Evolutionary conservation across 2,113 vertebrate genomes (phyloP), one percentile per base, ranked within the genome.

Genomic region (Semicossyphus pulcher): DNA sequence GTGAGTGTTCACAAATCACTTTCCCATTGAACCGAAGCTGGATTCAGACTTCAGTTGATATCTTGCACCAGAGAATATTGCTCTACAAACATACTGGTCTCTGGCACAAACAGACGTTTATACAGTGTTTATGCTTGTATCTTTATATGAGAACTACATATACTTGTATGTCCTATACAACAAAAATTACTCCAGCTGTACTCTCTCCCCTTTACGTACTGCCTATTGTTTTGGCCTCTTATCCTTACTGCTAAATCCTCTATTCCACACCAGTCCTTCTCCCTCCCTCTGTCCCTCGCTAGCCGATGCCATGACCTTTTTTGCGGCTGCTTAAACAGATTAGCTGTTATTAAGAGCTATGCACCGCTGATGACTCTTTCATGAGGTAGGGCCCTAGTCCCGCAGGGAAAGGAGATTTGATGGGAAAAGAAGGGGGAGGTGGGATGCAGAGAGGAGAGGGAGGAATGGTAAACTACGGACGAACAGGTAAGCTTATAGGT

Each of bases 291-390:
- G 61, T 82, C 77, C 77, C 65, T 81, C 42, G 36, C 88, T 81
- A 70, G 82, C 81, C 48, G 60, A 77, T 80, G 88, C 75, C 80
- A 52, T 91, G 92, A 93, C 93, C 92, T 93, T 93, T 92, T 92
- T 87, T 89, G 88, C 66, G 61, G 87, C 86, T 91, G 89, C 91
- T 91, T 93, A 92, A 92, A 91, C 84, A 93, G 91, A 93, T 92
- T 93, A 93, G 75, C 89, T 92, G 80, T 91, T 92, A 93, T 93
- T 92, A 94, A 89, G 86, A 90, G 86, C 89, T 72, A 75, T 83
- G 83, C 78, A 83, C 80, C n/a, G 41, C 88, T 90, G 86, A 91
- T 91, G 90, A 90, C 90, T 92, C 83, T 90, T 92, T 91, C 86
- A 89, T 90, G 91, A 90, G 90, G 85, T 90, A 80, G 63, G 80